Evolutionary conservation across 2,888 invertebrate genomes (phyloP), one percentile per base, ranked within the genome.

Genomic region (Entomobrya multifasciata): DNA sequence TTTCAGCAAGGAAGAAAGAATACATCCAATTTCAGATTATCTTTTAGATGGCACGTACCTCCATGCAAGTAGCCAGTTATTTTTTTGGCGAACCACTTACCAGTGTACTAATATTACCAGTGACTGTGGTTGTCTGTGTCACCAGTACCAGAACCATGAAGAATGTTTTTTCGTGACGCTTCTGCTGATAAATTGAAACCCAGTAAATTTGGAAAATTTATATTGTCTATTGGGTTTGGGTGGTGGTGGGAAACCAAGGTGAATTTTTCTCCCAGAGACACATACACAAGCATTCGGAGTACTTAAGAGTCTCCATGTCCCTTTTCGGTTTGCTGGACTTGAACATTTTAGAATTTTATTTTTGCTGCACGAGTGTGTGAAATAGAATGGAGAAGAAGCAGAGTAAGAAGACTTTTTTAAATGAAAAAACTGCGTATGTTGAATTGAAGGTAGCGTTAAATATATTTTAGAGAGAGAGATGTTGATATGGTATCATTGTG

Each of bases 381-480:
- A 67, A 41, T 67, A 17, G 41, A 67, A 67, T 20, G 41, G 44
- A 4, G 57, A 36, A n/a, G 62, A 67, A 67, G 44, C 67, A 44
- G 67, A 67, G 44, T 44, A 22, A 44, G 22, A 67, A 67, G 41
- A 67, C 22, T 44, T 67, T 57, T 57, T 67, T 41, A 65, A 65
- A 65, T 41, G 22, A 67, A 67, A 67, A 44, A 41, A 44, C 20
- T 41, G 67, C 22, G 67, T 67, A 41, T 67, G 44, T 44, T 20
- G 67, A 44, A 8, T 44, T 20, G 67, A 44, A 8, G 67, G 67
- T 13, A 44, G 44, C 44, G 44, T 67, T 67, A 44, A 67, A 67
- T 44, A 67, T 67, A 20, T 20, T 41, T 44, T 65, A 10, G 41
- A 65, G 11, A 15, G 67, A 60, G 57, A 30, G 60, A 49, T 30